Evolutionary conservation across 2,113 vertebrate genomes (phyloP).

Genomic region (Genyomyrus donnyi): DNA sequence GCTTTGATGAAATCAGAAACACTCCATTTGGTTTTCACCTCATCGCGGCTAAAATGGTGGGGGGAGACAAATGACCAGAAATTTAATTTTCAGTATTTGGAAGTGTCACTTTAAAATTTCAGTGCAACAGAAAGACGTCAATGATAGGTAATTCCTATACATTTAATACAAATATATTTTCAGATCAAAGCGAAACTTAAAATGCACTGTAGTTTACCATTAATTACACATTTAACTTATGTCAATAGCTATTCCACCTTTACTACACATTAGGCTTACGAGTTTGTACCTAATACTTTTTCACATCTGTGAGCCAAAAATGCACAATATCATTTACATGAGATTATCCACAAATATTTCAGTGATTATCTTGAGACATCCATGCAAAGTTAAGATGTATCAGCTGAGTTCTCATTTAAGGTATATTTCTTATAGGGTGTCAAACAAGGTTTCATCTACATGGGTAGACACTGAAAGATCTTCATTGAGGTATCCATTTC

Average conservation of each 20-base stretch:
- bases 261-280: background rate
- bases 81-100: background rate
- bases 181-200: background rate
- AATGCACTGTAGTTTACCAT: background rate
- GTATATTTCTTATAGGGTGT: background rate
- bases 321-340: background rate
- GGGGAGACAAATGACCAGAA: background rate
- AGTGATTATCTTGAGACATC: background rate
- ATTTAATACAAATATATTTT: background rate
- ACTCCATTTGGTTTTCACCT: constrained; percentile 89
- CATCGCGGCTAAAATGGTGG: constrained; percentile 73
- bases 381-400: too few relatives aligned
- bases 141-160: background rate
- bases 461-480: background rate
- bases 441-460: background rate
- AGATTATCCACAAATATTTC: background rate
- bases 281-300: background rate
- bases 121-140: background rate
- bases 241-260: background rate
- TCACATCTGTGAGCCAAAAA: background rate
- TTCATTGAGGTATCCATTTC: background rate
- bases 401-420: too few relatives aligned
- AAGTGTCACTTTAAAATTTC: background rate
- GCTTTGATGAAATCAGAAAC: constrained; percentile 95
- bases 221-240: background rate